Conservation (phyloP, 2,888 invertebrate genomes). For the Caprella mutica region DNA sequence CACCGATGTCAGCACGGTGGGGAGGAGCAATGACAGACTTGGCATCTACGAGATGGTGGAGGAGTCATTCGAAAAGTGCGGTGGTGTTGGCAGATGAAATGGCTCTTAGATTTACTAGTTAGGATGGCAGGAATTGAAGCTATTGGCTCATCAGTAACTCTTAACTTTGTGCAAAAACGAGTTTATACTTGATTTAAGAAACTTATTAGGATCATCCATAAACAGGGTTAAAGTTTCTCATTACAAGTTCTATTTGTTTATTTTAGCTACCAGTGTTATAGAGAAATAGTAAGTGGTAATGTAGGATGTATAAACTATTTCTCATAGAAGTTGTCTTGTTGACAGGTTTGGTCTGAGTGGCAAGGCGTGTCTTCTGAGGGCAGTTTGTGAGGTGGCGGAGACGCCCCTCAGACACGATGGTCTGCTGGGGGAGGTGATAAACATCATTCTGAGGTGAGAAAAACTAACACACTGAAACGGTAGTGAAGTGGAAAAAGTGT, state of each 20-base stretch:
- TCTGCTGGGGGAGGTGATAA: constrained; percentile 30
- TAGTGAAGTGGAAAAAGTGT: no score
- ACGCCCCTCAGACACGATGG: constrained; percentile 29
- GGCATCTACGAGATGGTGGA: constrained; percentile 27
- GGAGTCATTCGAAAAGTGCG: constrained; percentile 21
- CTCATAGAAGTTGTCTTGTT: background rate
- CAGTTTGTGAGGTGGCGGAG: constrained; percentile 32
- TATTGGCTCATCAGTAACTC: no score
- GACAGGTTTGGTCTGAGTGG: constrained; percentile 29
- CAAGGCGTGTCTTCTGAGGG: constrained; percentile 24
- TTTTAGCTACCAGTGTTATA: no score
- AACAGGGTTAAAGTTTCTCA: background rate
- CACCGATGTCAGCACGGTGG: constrained; percentile 17
- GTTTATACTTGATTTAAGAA: no score
- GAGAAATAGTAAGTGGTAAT: no score
- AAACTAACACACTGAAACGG: no score
- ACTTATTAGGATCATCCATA: no score
- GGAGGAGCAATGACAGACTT: constrained; percentile 23
- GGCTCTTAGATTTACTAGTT: no score
- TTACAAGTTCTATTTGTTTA: no score
- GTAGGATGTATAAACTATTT: background rate
- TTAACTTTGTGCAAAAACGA: no score
- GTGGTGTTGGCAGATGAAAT: no score
- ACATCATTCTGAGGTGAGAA: constrained; percentile 32
- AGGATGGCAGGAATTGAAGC: no score